Conservation (phyloP, 1,140 invertebrate genomes). For the Cecropterus lyciades region DNA sequence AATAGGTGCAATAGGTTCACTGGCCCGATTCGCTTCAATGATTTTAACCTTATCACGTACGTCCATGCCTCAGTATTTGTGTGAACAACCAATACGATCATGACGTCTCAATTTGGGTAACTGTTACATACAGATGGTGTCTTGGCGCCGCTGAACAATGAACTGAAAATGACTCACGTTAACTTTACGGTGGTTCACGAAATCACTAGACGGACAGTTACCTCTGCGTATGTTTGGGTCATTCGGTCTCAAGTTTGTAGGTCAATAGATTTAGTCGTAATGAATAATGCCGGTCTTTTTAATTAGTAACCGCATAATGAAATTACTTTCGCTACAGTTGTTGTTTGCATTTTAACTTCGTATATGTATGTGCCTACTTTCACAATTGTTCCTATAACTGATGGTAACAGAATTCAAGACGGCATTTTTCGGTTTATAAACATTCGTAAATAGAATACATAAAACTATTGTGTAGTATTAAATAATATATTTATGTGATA, state of each 20-base stretch:
- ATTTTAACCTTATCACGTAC: conserved; percentile 64
- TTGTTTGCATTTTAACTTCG: conserved; percentile 23
- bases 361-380: conserved; percentile 31
- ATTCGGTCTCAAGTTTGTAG: conserved; percentile 55
- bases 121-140: conserved; percentile 61
- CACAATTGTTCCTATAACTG: conserved; percentile 19
- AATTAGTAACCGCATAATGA: conserved; percentile 34
- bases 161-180: conserved; percentile 73
- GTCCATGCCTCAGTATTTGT: conserved; percentile 57
- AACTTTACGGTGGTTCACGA: conserved; percentile 55
- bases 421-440: too few species aligned
- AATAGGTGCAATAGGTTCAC: conserved; percentile 54
- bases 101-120: conserved; percentile 75
- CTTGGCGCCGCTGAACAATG: conserved; percentile 54
- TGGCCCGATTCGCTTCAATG: conserved; percentile 57
- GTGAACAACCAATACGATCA: conserved; percentile 65
- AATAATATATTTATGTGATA: conserved; percentile 39
- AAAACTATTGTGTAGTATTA: neutral
- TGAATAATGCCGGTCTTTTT: conserved; percentile 34
- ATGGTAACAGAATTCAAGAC: neutral
- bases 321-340: conserved; percentile 40
- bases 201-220: conserved; percentile 59
- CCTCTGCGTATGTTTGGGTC: conserved; percentile 47
- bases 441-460: too few species aligned
- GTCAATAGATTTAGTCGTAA: conserved; percentile 49